Evolutionary conservation across 2,113 vertebrate genomes (phyloP).

Genomic region (Halcyon senegalensis): DNA sequence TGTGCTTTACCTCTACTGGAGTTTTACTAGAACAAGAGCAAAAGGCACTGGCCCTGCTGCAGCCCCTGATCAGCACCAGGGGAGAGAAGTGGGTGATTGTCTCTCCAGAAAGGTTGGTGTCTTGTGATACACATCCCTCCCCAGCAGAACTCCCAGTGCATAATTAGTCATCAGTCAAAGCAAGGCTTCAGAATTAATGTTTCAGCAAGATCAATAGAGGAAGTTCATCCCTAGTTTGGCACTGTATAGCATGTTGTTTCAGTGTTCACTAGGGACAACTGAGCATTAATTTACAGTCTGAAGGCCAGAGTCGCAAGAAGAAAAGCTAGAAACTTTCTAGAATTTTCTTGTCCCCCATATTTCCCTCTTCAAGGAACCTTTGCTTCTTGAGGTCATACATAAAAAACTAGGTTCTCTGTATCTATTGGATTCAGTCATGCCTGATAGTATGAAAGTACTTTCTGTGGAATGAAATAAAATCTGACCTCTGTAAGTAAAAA

Average conservation of each 20-base stretch:
- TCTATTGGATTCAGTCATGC: neutral
- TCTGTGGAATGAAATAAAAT: neutral
- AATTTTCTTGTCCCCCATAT: neutral
- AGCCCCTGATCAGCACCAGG: neutral
- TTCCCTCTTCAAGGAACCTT: neutral
- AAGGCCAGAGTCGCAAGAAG: neutral
- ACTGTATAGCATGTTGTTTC: neutral
- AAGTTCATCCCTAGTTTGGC: neutral
- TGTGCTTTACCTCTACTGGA: neutral
- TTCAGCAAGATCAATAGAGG: neutral
- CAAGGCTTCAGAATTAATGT: neutral
- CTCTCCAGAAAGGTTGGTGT: accelerated
- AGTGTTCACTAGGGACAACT: neutral
- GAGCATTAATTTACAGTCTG: neutral
- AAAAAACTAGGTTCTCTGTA: neutral
- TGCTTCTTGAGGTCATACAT: neutral
- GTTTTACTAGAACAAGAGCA: neutral
- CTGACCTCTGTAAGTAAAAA: neutral
- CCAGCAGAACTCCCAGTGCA: accelerated
- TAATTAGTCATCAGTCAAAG: neutral
- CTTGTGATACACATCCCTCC: accelerated
- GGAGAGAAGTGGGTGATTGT: too few species aligned
- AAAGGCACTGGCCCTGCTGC: neutral
- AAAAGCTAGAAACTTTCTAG: neutral
- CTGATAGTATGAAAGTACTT: neutral